Evolutionary conservation across 2,888 invertebrate genomes (phyloP).

Genomic region (Phanerotoma sp.): DNA sequence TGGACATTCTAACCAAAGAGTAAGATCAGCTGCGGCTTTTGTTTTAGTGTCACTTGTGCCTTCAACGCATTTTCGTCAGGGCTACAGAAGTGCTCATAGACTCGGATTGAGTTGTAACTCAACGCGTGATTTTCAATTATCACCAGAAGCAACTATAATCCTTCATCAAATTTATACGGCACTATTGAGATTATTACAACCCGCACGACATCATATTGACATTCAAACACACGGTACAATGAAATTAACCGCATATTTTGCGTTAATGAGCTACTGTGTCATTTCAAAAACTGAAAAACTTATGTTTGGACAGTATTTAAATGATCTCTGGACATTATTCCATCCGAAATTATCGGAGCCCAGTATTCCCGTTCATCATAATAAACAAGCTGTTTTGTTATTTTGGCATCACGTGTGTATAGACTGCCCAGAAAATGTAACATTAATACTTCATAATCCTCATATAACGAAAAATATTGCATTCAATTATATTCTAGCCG

Average conservation of each 20-base stretch:
- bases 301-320: slow-evolving; percentile 92
- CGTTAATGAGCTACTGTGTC: slow-evolving; percentile 88
- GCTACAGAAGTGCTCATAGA: slow-evolving; percentile 69
- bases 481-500: slow-evolving; percentile 94
- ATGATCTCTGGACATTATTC: slow-evolving; percentile 91
- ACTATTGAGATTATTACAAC: slow-evolving; percentile 72
- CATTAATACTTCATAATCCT: slow-evolving; percentile 82
- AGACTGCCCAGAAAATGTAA: slow-evolving; percentile 92
- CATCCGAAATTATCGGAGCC: slow-evolving; percentile 94
- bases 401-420: slow-evolving; percentile 94
- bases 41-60: slow-evolving; percentile 89
- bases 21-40: slow-evolving; percentile 87
- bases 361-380: slow-evolving; percentile 91
- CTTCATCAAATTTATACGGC: slow-evolving; percentile 73
- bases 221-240: slow-evolving; percentile 85
- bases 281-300: slow-evolving; percentile 88
- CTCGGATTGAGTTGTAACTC: slow-evolving; percentile 63
- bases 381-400: slow-evolving; percentile 87
- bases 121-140: slow-evolving; percentile 54
- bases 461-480: slow-evolving; percentile 92
- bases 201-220: slow-evolving; percentile 85
- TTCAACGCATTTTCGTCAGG: slow-evolving; percentile 85
- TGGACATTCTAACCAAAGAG: slow-evolving; percentile 81
- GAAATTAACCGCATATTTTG: slow-evolving; percentile 91
- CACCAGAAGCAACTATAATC: slow-evolving; percentile 63